These are phyloP conservation scores for Chondrosia reniformis DNA, from an alignment of 37 sponge, comb jelly and placozoan species.

Conservation along the genomic window DNA sequence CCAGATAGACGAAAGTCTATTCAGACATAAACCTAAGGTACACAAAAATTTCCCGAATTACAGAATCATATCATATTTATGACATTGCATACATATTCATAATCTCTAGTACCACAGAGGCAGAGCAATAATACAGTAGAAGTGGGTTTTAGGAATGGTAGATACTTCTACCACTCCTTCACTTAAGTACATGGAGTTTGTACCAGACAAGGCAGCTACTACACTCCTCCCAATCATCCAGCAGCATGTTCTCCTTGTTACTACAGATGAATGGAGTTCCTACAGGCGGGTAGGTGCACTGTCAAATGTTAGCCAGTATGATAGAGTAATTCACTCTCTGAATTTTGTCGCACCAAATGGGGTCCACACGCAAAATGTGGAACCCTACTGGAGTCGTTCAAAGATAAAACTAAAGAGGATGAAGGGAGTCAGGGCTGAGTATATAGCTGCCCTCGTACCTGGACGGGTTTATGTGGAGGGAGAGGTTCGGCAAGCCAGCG, in stretches of 20 bases:
- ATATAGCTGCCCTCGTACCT: not conserved
- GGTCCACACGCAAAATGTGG: conserved; percentile 61
- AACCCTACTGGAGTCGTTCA: conserved; percentile 59
- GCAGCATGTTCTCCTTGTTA: conserved; percentile 29
- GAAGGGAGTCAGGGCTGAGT: not conserved
- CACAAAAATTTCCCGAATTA: not conserved
- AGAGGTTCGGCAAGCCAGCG: not conserved
- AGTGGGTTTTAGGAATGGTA: conserved; percentile 74
- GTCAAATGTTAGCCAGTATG: conserved; percentile 33
- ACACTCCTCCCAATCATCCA: conserved; percentile 65
- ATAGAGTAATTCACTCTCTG: conserved; percentile 52
- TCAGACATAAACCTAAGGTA: conserved; percentile 54
- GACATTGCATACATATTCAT: not conserved
- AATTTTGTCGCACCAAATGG: conserved; percentile 58
- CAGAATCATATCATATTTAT: not conserved
- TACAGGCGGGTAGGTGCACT: conserved; percentile 27
- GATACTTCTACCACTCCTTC: conserved; percentile 33
- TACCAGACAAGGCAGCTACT: conserved; percentile 36
- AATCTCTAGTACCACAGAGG: conserved; percentile 42
- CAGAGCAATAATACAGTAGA: conserved; percentile 20
- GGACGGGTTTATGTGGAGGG: conserved; percentile 15
- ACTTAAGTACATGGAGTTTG: conserved; percentile 59
- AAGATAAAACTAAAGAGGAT: conserved; percentile 50
- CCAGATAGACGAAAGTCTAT: conserved; percentile 54
- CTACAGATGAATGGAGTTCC: conserved; percentile 55